phyloP scores from a whole-genome alignment of 2,113 vertebrate genomes.

The Terrapene triunguis region DNA sequence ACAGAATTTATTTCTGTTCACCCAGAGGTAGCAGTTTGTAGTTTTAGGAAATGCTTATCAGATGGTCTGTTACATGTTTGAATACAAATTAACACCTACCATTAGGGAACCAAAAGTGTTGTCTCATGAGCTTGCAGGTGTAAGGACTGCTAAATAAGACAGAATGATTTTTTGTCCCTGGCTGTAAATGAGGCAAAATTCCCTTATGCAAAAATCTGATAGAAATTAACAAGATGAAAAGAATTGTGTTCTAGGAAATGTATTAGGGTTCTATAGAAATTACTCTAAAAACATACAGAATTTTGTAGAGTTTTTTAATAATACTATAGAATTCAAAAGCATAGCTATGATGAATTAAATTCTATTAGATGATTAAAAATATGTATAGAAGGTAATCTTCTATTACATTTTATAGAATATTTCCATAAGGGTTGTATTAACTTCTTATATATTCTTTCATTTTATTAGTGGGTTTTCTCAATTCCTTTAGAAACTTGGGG shows the following conservation, averaged over 20 bases:
- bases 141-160: not conserved
- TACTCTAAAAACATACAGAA: not conserved
- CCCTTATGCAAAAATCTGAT: not conserved
- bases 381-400: not conserved
- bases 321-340: not conserved
- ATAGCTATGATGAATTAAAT: not conserved
- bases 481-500: not conserved
- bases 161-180: not conserved
- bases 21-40: not conserved
- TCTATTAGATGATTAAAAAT: not conserved
- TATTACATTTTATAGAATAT: not conserved
- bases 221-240: constrained; percentile 2
- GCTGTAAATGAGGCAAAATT: not conserved
- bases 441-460: not conserved
- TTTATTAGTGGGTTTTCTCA: not conserved
- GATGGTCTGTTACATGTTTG: constrained; percentile 30
- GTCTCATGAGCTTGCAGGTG: constrained; percentile 20
- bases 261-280: not conserved
- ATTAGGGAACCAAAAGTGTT: constrained; percentile 11
- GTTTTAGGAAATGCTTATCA: constrained; percentile 24
- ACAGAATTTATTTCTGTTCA: constrained; percentile 47
- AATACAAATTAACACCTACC: constrained; percentile 6
- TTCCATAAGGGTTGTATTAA: not conserved
- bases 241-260: not conserved
- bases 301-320: constrained; percentile 1